A percentile compares a stretch with the other conserved stretches of the same genome.
phyloP scores from a whole-genome alignment of 2,888 invertebrate species.

The Rhagonycha fulva region DNA sequence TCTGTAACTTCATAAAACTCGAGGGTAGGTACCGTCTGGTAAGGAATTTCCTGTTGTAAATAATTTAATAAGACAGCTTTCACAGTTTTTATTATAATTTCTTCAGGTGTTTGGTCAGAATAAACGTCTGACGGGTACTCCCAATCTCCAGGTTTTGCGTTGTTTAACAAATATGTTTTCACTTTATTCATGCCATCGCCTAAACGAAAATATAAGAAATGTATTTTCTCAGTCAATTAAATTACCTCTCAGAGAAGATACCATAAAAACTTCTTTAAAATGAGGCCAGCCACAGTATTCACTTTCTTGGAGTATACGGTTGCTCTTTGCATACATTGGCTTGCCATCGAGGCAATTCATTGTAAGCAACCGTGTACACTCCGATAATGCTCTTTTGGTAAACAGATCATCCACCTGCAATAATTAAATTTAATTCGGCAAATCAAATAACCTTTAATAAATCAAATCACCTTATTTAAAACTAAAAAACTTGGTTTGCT shows the following conservation, averaged over 20 bases:
- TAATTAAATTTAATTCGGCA: not conserved
- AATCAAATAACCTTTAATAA: not conserved
- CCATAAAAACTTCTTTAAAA: conserved; percentile 88
- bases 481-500: conserved; percentile 74
- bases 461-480: conserved; percentile 80
- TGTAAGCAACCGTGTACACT: conserved; percentile 71
- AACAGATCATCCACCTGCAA: conserved; percentile 70
- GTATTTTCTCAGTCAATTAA: conserved; percentile 65
- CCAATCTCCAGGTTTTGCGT: conserved; percentile 71
- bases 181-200: conserved; percentile 50
- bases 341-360: conserved; percentile 54
- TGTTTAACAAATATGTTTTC: conserved; percentile 65
- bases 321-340: conserved; percentile 38
- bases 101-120: conserved; percentile 75
- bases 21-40: conserved; percentile 66
- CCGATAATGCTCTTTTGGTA: conserved; percentile 74
- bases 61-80: conserved; percentile 83
- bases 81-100: conserved; percentile 74
- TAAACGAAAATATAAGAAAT: conserved; percentile 15
- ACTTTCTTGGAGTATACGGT: conserved; percentile 30
- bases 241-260: conserved; percentile 79
- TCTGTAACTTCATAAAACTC: conserved; percentile 68
- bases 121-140: conserved; percentile 68
- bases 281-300: conserved; percentile 65
- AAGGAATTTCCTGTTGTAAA: conserved; percentile 86